phyloP scores from a whole-genome alignment of 2,113 vertebrate species.

The Cottus gobio region DNA sequence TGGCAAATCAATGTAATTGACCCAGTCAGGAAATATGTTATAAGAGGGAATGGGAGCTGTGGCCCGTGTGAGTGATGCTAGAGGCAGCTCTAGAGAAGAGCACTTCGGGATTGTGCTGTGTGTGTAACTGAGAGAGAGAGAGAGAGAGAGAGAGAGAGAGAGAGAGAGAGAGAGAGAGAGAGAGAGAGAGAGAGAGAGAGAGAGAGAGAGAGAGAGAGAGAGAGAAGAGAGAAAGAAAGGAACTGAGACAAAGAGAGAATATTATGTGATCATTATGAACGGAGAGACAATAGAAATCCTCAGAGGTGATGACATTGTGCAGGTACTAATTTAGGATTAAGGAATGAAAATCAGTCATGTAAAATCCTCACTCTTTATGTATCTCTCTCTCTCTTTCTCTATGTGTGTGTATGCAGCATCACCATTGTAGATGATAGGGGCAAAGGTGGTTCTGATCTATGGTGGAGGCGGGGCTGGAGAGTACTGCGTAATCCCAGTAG shows the following conservation, averaged over 20 bases:
- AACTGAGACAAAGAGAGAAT: background rate
- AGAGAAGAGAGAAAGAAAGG: background rate
- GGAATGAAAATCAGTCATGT: slow-evolving; percentile 41
- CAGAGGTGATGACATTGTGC: slow-evolving; percentile 19
- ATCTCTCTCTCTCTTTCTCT: slow-evolving; percentile 30
- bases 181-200: background rate
- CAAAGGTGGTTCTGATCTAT: slow-evolving; percentile 55
- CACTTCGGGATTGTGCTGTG: slow-evolving; percentile 10
- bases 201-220: background rate
- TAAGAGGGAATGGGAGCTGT: slow-evolving; percentile 20
- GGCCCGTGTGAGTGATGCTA: slow-evolving; percentile 28
- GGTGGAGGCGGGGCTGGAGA: slow-evolving; percentile 64
- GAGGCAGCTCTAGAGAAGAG: slow-evolving; percentile 6
- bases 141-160: background rate
- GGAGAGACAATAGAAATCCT: slow-evolving; percentile 34
- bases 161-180: background rate
- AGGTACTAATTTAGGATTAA: slow-evolving; percentile 54
- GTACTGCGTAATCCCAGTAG: slow-evolving; percentile 76
- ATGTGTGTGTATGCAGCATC: slow-evolving; percentile 44
- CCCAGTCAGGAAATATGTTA: slow-evolving; percentile 37
- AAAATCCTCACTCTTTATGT: slow-evolving; percentile 25
- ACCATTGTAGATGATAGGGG: slow-evolving; percentile 56
- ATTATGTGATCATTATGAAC: background rate
- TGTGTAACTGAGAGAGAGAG: background rate
- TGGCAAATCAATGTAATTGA: slow-evolving; percentile 27